These are phyloP conservation scores for Panagrolaimus sp. DNA, from an alignment of 1,140 invertebrate species.

Conservation along the genomic window DNA sequence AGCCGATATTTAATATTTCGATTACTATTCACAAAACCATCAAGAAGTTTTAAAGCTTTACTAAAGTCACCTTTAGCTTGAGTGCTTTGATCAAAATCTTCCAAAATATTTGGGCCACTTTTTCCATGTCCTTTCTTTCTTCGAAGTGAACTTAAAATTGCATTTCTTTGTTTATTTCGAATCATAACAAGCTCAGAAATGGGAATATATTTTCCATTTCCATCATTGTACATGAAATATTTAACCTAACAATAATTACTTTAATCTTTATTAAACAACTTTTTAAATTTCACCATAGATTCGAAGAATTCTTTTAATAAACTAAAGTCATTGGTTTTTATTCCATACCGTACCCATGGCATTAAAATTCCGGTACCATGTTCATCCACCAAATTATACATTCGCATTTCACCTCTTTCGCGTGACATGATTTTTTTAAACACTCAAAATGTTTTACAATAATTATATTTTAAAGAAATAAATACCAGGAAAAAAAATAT, in stretches of 20 bases:
- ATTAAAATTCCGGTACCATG: neutral
- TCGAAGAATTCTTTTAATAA: conserved; percentile 5
- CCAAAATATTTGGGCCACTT: conserved; percentile 18
- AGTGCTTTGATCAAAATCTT: conserved; percentile 12
- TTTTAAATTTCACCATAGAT: neutral
- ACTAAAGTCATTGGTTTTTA: conserved; percentile 13
- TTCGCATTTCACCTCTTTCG: neutral
- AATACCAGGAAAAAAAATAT: no score
- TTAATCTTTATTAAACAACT: neutral
- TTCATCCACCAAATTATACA: conserved; percentile 13
- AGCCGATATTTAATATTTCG: conserved; percentile 9
- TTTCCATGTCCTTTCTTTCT: conserved; percentile 17
- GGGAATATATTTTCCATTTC: conserved; percentile 15
- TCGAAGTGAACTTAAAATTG: conserved; percentile 2
- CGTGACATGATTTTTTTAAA: no score
- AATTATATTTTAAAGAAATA: no score
- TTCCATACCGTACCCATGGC: conserved; percentile 6
- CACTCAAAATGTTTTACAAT: no score
- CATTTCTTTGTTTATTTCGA: conserved; percentile 19
- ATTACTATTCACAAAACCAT: conserved; percentile 11
- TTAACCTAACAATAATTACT: neutral
- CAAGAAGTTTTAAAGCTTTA: conserved; percentile 18
- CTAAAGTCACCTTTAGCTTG: conserved; percentile 16
- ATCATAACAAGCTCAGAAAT: conserved; percentile 19
- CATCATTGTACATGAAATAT: conserved; percentile 17